Evolutionary conservation across 2,888 invertebrate species (phyloP), one percentile per base, ranked within the genome.

Genomic region (Heteromurus nitidus): DNA sequence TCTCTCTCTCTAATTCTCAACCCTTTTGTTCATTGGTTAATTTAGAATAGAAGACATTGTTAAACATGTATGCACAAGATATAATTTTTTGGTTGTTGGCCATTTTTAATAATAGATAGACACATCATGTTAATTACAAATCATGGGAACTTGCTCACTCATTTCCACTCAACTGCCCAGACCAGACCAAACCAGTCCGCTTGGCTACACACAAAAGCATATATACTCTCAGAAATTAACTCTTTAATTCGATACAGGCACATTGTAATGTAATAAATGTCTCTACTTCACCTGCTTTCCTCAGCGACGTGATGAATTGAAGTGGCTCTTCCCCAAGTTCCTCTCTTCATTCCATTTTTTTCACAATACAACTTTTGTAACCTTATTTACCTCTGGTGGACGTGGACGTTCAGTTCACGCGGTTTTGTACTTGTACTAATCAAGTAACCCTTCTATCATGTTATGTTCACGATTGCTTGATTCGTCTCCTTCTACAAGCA

Each of bases 101-200:
- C 18, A 11, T 47, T 24, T 22, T 11, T 16, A 55, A 55, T 31
- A 62, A 62, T 62, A 31, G 18, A 31, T 62, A 74, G 64, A 74
- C 36, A 53, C 62, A 74, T 47, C 47, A 74, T 42, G 24, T 74
- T 65, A 74, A 65, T 64, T 74, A 53, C 55, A 74, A 74, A 65
- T 74, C 53, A 53, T 53, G 74, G 65, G 65, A 74, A 74, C 74
- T 74, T 53, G 65, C 9, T 62, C 24, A 24, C 55, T 18, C 55
- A 50, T 9, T 44, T 50, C 50, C 9, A 20, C 36, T 36, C 36
- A 36, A 36, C 55, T 26, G 24, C n/a, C n/a, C n/a, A n/a, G n/a
- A n/a, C n/a, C n/a, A n/a, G n/a, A n/a, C n/a, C n/a, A n/a, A n/a
- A n/a, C 55, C 7, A 55, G 55, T 55, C 55, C 24, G 26, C 55